A percentile compares a stretch with the other conserved stretches of the same genome.
phyloP scores from a whole-genome alignment of 2,113 vertebrate species.

The Ictalurus punctatus region DNA sequence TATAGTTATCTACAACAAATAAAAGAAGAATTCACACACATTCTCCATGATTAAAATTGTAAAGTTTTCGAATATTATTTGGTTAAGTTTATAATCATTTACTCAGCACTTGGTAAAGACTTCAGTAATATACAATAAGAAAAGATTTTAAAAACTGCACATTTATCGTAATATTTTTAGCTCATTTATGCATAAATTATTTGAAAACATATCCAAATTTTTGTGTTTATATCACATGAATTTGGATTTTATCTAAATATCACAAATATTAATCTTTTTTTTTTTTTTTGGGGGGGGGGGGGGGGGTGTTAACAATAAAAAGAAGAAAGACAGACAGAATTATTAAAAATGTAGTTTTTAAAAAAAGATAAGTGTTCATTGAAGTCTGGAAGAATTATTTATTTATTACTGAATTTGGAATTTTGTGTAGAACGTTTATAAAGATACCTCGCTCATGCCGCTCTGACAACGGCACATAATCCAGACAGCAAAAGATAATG shows the following conservation, averaged over 20 bases:
- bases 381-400: not conserved
- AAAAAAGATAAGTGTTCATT: not conserved
- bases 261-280: not conserved
- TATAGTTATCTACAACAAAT: too few species aligned
- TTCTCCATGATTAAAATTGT: too few species aligned
- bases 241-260: too few species aligned
- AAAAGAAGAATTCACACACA: too few species aligned
- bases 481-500: not conserved
- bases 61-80: too few species aligned
- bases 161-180: too few species aligned
- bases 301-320: too few species aligned
- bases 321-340: not conserved
- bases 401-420: not conserved
- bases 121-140: too few species aligned
- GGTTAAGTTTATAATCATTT: too few species aligned
- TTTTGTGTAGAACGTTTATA: not conserved
- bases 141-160: too few species aligned
- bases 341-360: not conserved
- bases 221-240: not conserved
- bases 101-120: too few species aligned
- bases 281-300: too few species aligned
- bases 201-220: not conserved
- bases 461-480: not conserved
- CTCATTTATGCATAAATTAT: not conserved
- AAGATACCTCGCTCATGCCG: not conserved